Conservation (phyloP, 2,797 vertebrate genomes). For the Gobio occitaniae region DNA sequence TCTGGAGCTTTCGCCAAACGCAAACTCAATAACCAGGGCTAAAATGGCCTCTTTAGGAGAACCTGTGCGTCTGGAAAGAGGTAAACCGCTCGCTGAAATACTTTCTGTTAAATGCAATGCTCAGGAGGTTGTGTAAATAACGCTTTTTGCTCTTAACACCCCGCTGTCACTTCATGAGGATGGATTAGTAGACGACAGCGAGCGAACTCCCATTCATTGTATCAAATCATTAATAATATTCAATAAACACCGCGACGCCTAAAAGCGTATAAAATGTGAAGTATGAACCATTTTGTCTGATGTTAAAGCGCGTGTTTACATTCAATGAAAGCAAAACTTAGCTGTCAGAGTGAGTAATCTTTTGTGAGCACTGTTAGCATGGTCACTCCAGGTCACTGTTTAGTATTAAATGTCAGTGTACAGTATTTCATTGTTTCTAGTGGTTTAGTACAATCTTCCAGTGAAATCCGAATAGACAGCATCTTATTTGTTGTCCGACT, state of each 20-base stretch:
- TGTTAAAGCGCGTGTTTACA: neutral
- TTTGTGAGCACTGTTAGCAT: constrained; percentile 30
- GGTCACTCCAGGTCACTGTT: neutral
- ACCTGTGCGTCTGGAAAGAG: constrained; percentile 92
- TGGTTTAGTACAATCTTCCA: neutral
- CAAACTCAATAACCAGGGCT: constrained; percentile 48
- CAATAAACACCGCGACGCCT: neutral
- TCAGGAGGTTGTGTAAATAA: neutral
- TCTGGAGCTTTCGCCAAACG: constrained; percentile 34
- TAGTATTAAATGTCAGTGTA: neutral
- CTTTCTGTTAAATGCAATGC: neutral
- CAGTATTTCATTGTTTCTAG: neutral
- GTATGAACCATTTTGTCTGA: neutral
- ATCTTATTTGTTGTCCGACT: neutral
- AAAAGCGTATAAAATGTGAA: neutral
- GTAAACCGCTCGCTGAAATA: constrained; percentile 71
- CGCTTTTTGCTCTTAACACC: neutral
- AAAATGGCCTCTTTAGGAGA: constrained; percentile 93
- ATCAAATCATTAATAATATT: neutral
- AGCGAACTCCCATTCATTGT: neutral
- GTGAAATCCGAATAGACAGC: neutral
- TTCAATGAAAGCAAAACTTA: neutral
- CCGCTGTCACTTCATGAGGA: constrained; percentile 15
- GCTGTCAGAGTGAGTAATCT: constrained; percentile 13
- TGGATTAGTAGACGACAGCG: constrained; percentile 17